These are phyloP conservation scores for Drosophila sordidula DNA, from an alignment of 2,888 invertebrate genomes.

Conservation along the genomic window DNA sequence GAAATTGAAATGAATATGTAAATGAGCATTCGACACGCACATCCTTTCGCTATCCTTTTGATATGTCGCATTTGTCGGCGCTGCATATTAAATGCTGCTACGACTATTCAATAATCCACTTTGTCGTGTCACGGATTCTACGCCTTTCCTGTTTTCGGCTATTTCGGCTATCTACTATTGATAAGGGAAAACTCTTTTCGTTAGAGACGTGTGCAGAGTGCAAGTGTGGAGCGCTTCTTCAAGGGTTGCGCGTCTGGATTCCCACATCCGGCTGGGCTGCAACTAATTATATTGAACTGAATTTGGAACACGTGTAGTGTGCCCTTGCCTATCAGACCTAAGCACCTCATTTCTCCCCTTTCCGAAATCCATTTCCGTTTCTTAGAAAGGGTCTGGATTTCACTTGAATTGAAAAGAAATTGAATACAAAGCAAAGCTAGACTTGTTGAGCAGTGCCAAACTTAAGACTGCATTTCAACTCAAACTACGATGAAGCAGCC, in stretches of 20 bases:
- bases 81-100: constrained; percentile 38
- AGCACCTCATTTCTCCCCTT: not conserved
- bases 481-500: not conserved
- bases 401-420: constrained; percentile 2
- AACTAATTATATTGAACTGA: constrained; percentile 61
- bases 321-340: constrained; percentile 1
- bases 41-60: constrained; percentile 64
- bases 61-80: constrained; percentile 27
- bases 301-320: constrained; percentile 67
- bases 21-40: constrained; percentile 55
- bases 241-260: constrained; percentile 37
- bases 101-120: constrained; percentile 46
- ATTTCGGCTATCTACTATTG: constrained; percentile 31
- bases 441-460: not conserved
- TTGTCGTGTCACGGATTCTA: constrained; percentile 52
- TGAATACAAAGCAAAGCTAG: not conserved
- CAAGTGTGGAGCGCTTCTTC: constrained; percentile 55
- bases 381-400: not conserved
- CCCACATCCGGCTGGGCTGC: constrained; percentile 63
- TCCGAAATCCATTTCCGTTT: constrained; percentile 30
- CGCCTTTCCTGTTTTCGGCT: constrained; percentile 51
- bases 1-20: constrained; percentile 42
- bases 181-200: constrained; percentile 21
- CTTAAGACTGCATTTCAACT: not conserved
- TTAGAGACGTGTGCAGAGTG: constrained; percentile 52